Evolutionary conservation across 2,797 vertebrate genomes (phyloP), one percentile per base, ranked within the genome.

Genomic region (Myotis daubentonii): DNA sequence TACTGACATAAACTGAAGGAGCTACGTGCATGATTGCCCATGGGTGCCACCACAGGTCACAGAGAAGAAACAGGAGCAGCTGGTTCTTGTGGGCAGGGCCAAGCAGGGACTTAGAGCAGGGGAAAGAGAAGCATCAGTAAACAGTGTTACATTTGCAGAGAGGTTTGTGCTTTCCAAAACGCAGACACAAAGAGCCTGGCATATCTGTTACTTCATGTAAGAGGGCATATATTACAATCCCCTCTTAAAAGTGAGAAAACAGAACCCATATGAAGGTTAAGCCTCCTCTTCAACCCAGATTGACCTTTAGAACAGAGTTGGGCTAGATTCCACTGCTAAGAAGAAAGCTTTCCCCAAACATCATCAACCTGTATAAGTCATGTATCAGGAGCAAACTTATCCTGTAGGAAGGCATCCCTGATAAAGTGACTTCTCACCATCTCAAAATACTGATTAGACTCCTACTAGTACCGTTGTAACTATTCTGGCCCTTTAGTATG

Each of bases 61-160:
- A 41, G 11, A 41, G 11, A 47, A 66, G 72, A 93, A 97, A 95
- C 89, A 76, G 79, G 93, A 87, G 62, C 62, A 51, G 92, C 94
- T 93, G 65, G 90, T 78, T 95, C 71, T n/a, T 66, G 78, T 71
- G 90, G 81, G 57, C 76, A 85, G 72, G 66, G 72, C 44, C 33
- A 33, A 76, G 80, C 9, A 9, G n/a, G 17, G n/a, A 94, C 74
- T 57, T 74, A 30, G 53, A 93, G 53, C 76, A 84, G n/a, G n/a
- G n/a, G 38, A 65, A 17, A 66, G 30, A 47, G n/a, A 92, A 92
- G 30, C 72, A n/a, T n/a, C 22, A 49, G 9, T 5, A 82, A 30
- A 30, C 41, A 23, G 10, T 51, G 72, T 38, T 44, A 36, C 4
- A 36, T 12, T 38, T 38, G 41, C 82, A 76, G 51, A 80, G 71